phyloP scores from a whole-genome alignment of 2,797 vertebrate genomes.

The Falco naumanni region DNA sequence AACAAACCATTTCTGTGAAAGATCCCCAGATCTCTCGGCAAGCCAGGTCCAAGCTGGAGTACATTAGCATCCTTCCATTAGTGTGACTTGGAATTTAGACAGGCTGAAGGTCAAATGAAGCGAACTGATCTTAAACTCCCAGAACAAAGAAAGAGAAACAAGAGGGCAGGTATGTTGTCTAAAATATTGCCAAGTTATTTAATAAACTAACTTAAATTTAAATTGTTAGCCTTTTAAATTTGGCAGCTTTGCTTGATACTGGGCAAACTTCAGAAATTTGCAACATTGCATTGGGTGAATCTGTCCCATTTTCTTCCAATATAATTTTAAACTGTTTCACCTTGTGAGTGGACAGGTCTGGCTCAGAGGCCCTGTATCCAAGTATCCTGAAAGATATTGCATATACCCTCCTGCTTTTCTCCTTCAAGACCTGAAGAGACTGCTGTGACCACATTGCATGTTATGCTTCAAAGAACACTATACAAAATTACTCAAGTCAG shows the following conservation, averaged over 20 bases:
- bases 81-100: background rate
- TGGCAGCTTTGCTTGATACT: background rate
- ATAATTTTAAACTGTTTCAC: background rate
- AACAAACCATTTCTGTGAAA: conserved; percentile 1
- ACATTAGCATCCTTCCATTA: background rate
- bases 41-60: background rate
- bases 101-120: background rate
- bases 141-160: conserved; percentile 3
- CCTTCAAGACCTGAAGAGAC: background rate
- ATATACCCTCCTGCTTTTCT: background rate
- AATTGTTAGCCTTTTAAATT: background rate
- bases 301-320: background rate
- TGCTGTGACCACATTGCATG: background rate
- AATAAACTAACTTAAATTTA: background rate
- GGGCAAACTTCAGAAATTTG: background rate
- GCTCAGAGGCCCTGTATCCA: background rate
- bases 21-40: background rate
- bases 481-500: background rate
- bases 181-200: background rate
- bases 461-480: background rate
- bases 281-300: background rate
- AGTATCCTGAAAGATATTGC: background rate
- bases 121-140: background rate
- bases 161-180: background rate
- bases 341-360: background rate